A percentile compares a stretch with the other conserved stretches of the same genome.
Conservation (phyloP, 2,888 invertebrate species). For the Poecilus cupreus region DNA sequence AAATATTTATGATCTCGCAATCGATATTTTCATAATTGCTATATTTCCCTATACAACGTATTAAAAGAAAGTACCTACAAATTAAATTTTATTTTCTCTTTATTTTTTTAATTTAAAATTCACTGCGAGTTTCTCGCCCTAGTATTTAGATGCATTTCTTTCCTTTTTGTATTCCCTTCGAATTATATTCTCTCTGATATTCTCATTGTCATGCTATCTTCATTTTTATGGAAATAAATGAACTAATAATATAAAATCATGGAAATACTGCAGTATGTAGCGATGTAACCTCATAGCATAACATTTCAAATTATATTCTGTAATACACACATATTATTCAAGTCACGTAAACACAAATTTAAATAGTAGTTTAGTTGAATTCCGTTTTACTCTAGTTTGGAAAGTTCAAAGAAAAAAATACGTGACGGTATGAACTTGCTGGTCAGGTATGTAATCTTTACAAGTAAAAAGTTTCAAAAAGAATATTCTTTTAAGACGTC, state of each 20-base stretch:
- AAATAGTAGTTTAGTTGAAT: constrained; percentile 1
- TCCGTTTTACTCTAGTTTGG: constrained; percentile 28
- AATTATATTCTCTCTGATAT: too few relatives aligned
- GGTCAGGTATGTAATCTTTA: not conserved
- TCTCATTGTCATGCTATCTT: not conserved
- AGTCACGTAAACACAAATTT: constrained; percentile 40
- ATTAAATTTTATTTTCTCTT: too few relatives aligned
- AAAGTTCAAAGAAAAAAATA: constrained; percentile 20
- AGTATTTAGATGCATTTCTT: too few relatives aligned
- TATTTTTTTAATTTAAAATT: too few relatives aligned
- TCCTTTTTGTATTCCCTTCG: too few relatives aligned
- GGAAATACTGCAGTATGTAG: not conserved
- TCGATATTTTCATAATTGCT: too few relatives aligned
- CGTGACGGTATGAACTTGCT: constrained; percentile 9
- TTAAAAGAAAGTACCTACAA: too few relatives aligned
- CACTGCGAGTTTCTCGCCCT: too few relatives aligned
- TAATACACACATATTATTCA: constrained; percentile 16
- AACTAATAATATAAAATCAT: not conserved
- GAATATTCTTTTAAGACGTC: not conserved
- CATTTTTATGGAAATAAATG: constrained; percentile 1
- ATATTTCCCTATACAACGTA: too few relatives aligned
- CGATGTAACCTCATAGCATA: constrained; percentile 8
- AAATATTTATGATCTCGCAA: too few relatives aligned
- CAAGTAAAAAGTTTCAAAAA: not conserved
- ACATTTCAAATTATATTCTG: constrained; percentile 17